These are phyloP conservation scores for Drosophila bocki DNA, from an alignment of 1,140 invertebrate genomes.

Conservation along the genomic window DNA sequence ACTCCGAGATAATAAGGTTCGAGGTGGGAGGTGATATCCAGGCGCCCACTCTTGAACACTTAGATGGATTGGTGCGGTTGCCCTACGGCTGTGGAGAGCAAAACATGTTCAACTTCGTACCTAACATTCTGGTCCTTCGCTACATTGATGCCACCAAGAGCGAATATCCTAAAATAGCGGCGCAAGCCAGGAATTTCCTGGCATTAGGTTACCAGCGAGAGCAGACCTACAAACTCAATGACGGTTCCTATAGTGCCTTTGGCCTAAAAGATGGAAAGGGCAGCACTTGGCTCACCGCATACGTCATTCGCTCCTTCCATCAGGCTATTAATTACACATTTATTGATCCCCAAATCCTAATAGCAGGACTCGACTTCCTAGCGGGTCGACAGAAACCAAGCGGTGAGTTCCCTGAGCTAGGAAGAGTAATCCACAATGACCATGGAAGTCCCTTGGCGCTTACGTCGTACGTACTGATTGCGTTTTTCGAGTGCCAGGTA, in stretches of 20 bases:
- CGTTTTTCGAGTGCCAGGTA: constrained; percentile 91
- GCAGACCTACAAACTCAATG: constrained; percentile 93
- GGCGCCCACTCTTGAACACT: constrained; percentile 90
- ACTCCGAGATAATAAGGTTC: constrained; percentile 90
- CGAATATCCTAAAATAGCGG: constrained; percentile 38
- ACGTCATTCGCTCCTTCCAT: constrained; percentile 94
- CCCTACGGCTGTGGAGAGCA: constrained; percentile 97
- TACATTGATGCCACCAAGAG: constrained; percentile 86
- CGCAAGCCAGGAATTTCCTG: constrained; percentile 90
- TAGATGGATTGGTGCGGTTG: constrained; percentile 92
- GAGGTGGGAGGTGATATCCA: constrained; percentile 91
- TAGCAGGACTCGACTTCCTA: constrained; percentile 92
- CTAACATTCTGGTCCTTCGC: constrained; percentile 93
- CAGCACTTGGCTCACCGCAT: constrained; percentile 96
- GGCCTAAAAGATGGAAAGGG: constrained; percentile 66
- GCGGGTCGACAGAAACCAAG: constrained; percentile 86
- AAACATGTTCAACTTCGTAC: constrained; percentile 97
- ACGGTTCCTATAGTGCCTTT: constrained; percentile 96
- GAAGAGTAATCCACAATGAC: constrained; percentile 72
- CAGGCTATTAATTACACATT: constrained; percentile 93
- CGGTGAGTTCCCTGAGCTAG: constrained; percentile 93
- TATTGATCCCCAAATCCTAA: constrained; percentile 91
- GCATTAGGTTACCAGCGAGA: constrained; percentile 96
- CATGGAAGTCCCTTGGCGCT: constrained; percentile 88
- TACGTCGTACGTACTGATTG: constrained; percentile 93